Evolutionary conservation across 1,140 invertebrate species (phyloP), one percentile per base, ranked within the genome.

Genomic region (Drosophila bocqueti): DNA sequence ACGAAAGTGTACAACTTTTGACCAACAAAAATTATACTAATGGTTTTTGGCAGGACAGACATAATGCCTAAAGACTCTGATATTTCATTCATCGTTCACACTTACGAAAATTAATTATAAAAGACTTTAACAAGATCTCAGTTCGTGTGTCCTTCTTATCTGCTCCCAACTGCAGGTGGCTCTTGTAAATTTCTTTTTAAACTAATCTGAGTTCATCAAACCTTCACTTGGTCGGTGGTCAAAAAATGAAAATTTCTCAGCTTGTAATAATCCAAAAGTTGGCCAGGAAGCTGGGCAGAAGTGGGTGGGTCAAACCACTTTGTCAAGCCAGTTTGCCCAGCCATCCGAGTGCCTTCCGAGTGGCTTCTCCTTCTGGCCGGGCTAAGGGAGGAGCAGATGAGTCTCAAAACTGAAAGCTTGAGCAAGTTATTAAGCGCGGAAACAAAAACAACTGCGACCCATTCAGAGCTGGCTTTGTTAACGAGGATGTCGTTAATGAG

Each of bases 381-480:
- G 36, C 24, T 7, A 64, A 36, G 63, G 61, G 65, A 46, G 34
- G 29, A 42, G 29, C 21, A 40, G 38, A 42, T 34, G 74, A 67
- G 43, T 49, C 54, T 31, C 29, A 29, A 68, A 77, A 68, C 55
- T 45, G 42, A 77, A 50, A 77, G 55, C 74, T 62, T 62, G 40
- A 57, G 43, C 57, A 78, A 76, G 45, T 76, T 76, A 76, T 76
- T 76, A 76, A 76, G 73, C 54, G 38, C 46, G 43, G 52, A 67
- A 40, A 76, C 64, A 78, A 69, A 78, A 55, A 55, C 63, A 46
- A 46, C 74, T 57, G 57, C 64, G 76, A 77, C 63, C 59, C 76
- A 61, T 77, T 69, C 64, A 68, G 57, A 77, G 47, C 36, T 61
- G 54, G 68, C 74, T 68, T 77, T 77, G 74, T 78, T 77, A 77